phyloP scores from a whole-genome alignment of 2,113 vertebrate genomes.

The Hoplias malabaricus region DNA sequence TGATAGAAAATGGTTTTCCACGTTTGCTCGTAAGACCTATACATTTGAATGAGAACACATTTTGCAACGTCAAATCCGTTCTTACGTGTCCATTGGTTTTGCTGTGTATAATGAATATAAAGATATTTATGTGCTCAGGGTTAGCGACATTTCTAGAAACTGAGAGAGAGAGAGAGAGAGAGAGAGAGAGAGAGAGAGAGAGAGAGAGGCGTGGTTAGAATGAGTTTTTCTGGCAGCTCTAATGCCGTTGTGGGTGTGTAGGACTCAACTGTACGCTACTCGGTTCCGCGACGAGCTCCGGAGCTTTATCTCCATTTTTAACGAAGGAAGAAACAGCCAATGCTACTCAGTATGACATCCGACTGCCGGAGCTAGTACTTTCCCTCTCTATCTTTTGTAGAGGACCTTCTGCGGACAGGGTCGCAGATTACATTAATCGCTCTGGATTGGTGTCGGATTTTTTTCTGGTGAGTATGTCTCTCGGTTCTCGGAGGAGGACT shows the following conservation, averaged over 20 bases:
- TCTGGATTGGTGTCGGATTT: conserved; percentile 63
- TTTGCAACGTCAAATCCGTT: no score
- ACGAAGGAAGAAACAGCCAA: conserved; percentile 58
- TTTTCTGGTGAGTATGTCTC: conserved; percentile 78
- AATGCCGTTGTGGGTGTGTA: conserved; percentile 63
- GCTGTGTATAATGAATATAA: no score
- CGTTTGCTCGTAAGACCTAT: no score
- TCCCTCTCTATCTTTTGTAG: conserved; percentile 36
- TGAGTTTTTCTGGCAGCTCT: conserved; percentile 65
- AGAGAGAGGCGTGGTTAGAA: conserved; percentile 63
- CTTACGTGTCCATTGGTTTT: no score
- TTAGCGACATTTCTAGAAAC: no score
- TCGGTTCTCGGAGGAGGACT: no score
- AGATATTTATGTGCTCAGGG: no score
- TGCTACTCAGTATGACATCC: conserved; percentile 57
- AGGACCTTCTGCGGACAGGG: conserved; percentile 38
- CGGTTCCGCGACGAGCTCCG: conserved; percentile 62
- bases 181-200: conserved; percentile 14
- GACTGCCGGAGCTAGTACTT: conserved; percentile 38
- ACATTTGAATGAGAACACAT: no score
- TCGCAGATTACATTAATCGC: conserved; percentile 63
- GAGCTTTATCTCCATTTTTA: conserved; percentile 59
- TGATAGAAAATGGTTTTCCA: no score
- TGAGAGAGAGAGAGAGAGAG: conserved; percentile 5
- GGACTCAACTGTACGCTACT: conserved; percentile 29